Percentiles rank a stretch among this genome's conserved stretches.
phyloP scores from a whole-genome alignment of 1,140 invertebrate species.

The Euura lappo region DNA sequence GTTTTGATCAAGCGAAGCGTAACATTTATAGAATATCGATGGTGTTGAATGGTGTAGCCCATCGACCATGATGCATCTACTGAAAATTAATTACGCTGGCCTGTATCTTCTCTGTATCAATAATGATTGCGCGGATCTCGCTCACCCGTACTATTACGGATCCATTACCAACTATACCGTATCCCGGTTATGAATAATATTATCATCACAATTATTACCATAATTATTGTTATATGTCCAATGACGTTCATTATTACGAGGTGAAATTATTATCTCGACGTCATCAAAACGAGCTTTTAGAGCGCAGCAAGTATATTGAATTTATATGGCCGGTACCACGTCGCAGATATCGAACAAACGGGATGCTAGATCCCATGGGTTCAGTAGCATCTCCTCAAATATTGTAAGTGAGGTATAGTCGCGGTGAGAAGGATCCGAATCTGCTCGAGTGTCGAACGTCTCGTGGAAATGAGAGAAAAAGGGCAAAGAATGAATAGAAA shows the following conservation, averaged over 20 bases:
- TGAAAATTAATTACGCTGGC: background rate
- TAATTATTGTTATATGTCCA: background rate
- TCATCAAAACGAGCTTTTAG: background rate
- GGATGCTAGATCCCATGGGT: too few relatives aligned
- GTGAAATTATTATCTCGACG: background rate
- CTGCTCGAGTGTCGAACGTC: background rate
- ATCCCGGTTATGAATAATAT: background rate
- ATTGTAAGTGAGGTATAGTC: too few relatives aligned
- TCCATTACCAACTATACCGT: background rate
- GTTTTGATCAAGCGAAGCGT: background rate
- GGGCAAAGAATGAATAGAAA: background rate
- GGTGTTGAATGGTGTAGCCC: too few relatives aligned
- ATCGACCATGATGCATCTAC: background rate
- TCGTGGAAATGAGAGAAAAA: background rate
- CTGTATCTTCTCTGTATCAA: background rate
- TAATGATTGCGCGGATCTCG: background rate
- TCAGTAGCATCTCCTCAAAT: too few relatives aligned
- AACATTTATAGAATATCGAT: background rate
- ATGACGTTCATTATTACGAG: background rate
- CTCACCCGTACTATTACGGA: background rate
- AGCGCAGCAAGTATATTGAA: too few relatives aligned
- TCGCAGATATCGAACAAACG: too few relatives aligned
- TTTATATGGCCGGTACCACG: too few relatives aligned
- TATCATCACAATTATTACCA: constrained; percentile 1
- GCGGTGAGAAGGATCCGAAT: too few relatives aligned